Percentiles rank a stretch among this genome's conserved stretches.
These are phyloP conservation scores for Numenius arquata DNA, from an alignment of 2,113 vertebrate genomes.

Conservation along the genomic window DNA sequence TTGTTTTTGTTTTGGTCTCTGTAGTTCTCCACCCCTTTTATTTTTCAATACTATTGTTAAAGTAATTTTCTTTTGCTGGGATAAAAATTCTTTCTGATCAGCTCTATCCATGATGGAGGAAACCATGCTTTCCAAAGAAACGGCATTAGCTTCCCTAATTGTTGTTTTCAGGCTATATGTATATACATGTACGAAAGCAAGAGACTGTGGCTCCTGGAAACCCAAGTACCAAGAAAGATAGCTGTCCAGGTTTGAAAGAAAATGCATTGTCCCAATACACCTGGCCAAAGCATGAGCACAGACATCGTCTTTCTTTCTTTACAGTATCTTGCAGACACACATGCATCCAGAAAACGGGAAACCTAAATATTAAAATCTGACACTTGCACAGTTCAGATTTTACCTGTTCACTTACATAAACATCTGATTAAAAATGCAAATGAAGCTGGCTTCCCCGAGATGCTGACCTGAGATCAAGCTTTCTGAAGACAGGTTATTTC, in stretches of 20 bases:
- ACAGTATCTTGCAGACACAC: neutral
- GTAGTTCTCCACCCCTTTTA: neutral
- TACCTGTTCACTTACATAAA: neutral
- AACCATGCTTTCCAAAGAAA: neutral
- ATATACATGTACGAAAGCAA: neutral
- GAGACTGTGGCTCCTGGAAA: neutral
- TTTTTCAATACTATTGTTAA: neutral
- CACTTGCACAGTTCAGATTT: neutral
- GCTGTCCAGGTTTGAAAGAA: neutral
- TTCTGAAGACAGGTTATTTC: slow-evolving; percentile 1
- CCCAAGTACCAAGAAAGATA: neutral
- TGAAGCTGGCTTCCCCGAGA: neutral
- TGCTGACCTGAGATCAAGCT: slow-evolving; percentile 29
- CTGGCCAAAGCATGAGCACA: neutral
- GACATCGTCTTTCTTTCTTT: neutral
- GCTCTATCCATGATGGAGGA: neutral
- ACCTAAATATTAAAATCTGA: neutral
- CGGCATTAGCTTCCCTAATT: neutral
- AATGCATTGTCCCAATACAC: neutral
- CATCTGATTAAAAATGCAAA: slow-evolving; percentile 50
- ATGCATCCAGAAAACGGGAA: neutral
- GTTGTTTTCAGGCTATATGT: neutral
- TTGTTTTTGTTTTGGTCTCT: neutral
- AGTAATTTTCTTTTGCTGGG: neutral
- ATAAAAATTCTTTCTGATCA: neutral